Evolutionary conservation across 37 sponge, comb jelly and placozoan species (phyloP).

Genomic region (Lycopodina hypogea): DNA sequence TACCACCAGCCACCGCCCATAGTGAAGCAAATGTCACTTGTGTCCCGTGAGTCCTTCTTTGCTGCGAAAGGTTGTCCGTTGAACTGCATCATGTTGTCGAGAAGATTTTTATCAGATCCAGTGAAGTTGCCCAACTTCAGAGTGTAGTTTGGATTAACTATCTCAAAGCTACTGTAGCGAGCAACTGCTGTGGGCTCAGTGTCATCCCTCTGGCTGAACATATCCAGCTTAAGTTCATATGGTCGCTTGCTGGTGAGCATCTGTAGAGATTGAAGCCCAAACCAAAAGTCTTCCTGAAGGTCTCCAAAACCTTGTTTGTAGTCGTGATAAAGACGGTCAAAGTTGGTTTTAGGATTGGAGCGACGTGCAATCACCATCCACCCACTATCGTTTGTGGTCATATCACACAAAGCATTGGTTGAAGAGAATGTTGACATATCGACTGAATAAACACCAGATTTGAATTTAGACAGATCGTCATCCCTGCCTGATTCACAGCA

Average conservation of each 20-base stretch:
- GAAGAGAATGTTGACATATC: background rate
- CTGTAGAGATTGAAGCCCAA: slow-evolving; percentile 37
- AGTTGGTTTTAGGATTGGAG: background rate
- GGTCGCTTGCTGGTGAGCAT: slow-evolving; percentile 7
- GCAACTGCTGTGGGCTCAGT: no score
- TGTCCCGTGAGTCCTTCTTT: background rate
- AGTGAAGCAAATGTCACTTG: background rate
- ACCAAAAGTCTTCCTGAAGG: slow-evolving; percentile 39
- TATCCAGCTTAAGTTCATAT: slow-evolving; percentile 46
- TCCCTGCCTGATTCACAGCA: no score
- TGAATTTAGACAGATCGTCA: no score
- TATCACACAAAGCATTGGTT: slow-evolving; percentile 25
- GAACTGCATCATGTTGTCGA: slow-evolving; percentile 8
- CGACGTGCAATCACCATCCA: slow-evolving; percentile 45
- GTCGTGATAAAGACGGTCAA: slow-evolving; percentile 17
- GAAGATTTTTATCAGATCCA: background rate
- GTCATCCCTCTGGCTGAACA: background rate
- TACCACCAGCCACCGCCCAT: slow-evolving; percentile 53
- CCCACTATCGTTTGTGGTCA: slow-evolving; percentile 15
- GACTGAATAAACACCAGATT: slow-evolving; percentile 8
- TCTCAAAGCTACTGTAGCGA: slow-evolving; percentile 4
- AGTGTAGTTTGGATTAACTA: slow-evolving; percentile 14
- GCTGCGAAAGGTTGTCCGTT: slow-evolving; percentile 9
- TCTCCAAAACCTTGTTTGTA: slow-evolving; percentile 67
- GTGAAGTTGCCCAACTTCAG: no score